These are phyloP conservation scores for Strix aluco DNA, from an alignment of 2,113 vertebrate species.

Conservation along the genomic window DNA sequence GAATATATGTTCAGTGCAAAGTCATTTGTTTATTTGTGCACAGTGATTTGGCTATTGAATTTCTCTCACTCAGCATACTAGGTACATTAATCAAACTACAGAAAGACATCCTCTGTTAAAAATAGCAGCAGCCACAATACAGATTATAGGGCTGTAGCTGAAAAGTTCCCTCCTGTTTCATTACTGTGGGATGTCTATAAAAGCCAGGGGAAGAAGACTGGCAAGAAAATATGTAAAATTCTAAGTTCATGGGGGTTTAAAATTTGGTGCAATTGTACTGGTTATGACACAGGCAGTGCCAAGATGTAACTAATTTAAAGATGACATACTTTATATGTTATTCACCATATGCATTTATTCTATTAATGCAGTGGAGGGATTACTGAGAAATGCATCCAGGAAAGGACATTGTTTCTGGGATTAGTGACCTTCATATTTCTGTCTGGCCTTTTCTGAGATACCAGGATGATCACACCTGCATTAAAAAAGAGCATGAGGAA, in stretches of 20 bases:
- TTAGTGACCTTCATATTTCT: not conserved
- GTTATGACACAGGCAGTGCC: not conserved
- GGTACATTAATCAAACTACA: not conserved
- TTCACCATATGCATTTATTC: not conserved
- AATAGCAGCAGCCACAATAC: not conserved
- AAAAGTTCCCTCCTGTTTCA: not conserved
- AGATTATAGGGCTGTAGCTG: not conserved
- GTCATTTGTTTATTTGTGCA: not conserved
- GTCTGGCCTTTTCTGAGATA: not conserved
- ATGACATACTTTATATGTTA: not conserved
- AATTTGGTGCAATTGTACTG: not conserved
- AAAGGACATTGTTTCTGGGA: not conserved
- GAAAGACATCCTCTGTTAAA: not conserved
- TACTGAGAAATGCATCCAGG: not conserved
- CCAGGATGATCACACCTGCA: not conserved
- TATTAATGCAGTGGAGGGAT: not conserved
- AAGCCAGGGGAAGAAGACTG: accelerated
- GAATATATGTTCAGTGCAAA: not conserved
- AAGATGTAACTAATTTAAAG: not conserved
- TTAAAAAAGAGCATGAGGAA: not conserved
- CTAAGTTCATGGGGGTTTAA: not conserved
- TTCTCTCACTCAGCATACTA: not conserved
- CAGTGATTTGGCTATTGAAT: not conserved
- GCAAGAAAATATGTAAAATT: not conserved
- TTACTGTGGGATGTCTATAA: not conserved